Conservation (phyloP, 2,888 invertebrate genomes). For the Schizaphis graminum region DNA sequence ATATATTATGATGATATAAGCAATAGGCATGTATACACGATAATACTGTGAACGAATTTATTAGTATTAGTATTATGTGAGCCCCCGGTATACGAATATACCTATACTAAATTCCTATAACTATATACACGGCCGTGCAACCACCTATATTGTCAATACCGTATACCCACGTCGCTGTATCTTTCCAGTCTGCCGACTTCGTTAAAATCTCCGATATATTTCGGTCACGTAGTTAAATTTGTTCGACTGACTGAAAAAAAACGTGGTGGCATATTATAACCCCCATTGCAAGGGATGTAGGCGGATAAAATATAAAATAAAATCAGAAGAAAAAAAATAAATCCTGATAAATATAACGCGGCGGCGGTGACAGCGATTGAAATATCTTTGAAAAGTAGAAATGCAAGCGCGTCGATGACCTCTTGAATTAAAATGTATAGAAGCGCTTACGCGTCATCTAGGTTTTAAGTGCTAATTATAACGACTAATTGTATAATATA, state of each 20-base stretch:
- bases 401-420: neutral
- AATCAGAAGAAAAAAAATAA: slow-evolving; percentile 19
- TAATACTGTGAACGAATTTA: neutral
- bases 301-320: slow-evolving; percentile 16
- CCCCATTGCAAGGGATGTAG: neutral
- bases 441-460: neutral
- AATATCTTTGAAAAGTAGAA: neutral
- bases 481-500: neutral
- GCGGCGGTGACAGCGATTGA: slow-evolving; percentile 36
- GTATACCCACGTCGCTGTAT: slow-evolving; percentile 5
- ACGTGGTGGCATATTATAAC: neutral
- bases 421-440: neutral
- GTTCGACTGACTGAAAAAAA: slow-evolving; percentile 58
- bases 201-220: slow-evolving; percentile 59
- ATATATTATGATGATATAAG: neutral
- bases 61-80: slow-evolving; percentile 25
- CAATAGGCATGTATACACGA: neutral
- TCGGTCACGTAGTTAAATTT: slow-evolving; percentile 65
- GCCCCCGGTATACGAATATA: neutral
- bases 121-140: neutral
- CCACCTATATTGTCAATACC: neutral
- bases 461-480: neutral
- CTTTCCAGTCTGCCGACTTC: slow-evolving; percentile 59
- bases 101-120: neutral
- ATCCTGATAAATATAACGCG: slow-evolving; percentile 40